Evolutionary conservation across 2,888 invertebrate genomes (phyloP), one percentile per base, ranked within the genome.

Genomic region (Acleris cristana): DNA sequence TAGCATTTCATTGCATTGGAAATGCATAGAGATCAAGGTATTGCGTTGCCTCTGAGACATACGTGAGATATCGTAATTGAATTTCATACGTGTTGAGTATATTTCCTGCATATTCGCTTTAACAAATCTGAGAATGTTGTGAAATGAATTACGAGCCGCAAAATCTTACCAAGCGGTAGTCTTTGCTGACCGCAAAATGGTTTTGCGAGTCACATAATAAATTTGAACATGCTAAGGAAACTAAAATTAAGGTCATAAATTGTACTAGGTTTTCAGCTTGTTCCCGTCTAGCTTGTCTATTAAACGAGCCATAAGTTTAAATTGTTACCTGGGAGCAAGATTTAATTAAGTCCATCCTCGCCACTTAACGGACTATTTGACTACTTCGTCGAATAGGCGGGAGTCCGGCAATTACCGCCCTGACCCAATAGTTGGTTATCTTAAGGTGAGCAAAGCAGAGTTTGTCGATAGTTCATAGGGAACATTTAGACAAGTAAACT

Each of bases 271-370:
- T 61, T 61, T 57, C 61, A 51, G 61, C 61, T 53, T 48, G 51
- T 53, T 55, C 6, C 55, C n/a, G 44, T 57, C 57, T 57, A 26
- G 53, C 54, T 49, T 48, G 66, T 56, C 61, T 66, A 66, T 66
- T 66, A 65, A n/a, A 56, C 57, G 45, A 52, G 66, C 60, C 65
- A 23, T 65, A 60, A 34, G 61, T 61, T 61, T 67, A 62, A 62
- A 67, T 58, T 34, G 57, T 62, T 66, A 57, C 56, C 66, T 62
- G 16, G 19, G 3, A 55, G 44, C 53, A 16, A n/a, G 45, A 52
- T 67, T 62, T 58, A 67, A 67, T 67, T 62, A 58, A 57, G 57
- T 62, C 66, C 52, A 62, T 62, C 53, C 40, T 67, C 57, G 57
- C 61, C 66, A 58, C 66, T 67, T 67, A 34, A 18, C 45, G 34